A percentile compares a stretch with the other conserved stretches of the same genome.
Conservation (phyloP, 2,113 vertebrate species). For the Aphelocoma coerulescens region DNA sequence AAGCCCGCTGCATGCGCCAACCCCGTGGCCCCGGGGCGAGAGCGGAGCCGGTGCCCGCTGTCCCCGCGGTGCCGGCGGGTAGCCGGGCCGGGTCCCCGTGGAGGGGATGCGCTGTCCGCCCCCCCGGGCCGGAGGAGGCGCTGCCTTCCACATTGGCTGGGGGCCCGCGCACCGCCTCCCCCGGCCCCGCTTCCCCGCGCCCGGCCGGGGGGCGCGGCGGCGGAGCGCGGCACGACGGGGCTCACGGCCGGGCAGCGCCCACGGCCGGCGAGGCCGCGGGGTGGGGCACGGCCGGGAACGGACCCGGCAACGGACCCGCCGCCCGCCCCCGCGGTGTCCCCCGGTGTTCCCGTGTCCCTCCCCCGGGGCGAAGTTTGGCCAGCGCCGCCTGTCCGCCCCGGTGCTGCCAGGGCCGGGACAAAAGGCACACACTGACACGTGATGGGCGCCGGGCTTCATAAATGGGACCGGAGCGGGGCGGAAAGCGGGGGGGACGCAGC, state of each 20-base stretch:
- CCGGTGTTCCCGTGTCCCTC: too few relatives aligned
- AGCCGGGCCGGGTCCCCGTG: not conserved
- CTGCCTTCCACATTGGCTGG: not conserved
- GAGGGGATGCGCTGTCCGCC: not conserved
- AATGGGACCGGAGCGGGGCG: too few relatives aligned
- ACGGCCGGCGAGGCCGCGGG: too few relatives aligned
- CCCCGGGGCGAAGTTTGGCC: too few relatives aligned
- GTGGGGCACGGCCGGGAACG: not conserved
- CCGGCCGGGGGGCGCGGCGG: not conserved
- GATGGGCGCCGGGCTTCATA: too few relatives aligned
- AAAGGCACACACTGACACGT: too few relatives aligned
- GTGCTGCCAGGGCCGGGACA: too few relatives aligned
- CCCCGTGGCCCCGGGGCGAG: not conserved
- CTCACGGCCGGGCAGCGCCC: too few relatives aligned
- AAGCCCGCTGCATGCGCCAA: accelerated
- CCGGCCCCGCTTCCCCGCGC: not conserved
- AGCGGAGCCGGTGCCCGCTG: not conserved
- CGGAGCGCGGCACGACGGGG: not conserved
- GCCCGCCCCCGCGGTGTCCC: not conserved
- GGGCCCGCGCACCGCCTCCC: not conserved
- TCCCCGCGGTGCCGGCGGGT: not conserved
- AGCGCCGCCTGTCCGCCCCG: too few relatives aligned
- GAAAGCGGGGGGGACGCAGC: not conserved
- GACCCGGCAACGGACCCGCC: not conserved
- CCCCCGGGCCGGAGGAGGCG: not conserved